These are phyloP conservation scores for Aphrophora alni DNA, from an alignment of 2,888 invertebrate species.

Conservation along the genomic window DNA sequence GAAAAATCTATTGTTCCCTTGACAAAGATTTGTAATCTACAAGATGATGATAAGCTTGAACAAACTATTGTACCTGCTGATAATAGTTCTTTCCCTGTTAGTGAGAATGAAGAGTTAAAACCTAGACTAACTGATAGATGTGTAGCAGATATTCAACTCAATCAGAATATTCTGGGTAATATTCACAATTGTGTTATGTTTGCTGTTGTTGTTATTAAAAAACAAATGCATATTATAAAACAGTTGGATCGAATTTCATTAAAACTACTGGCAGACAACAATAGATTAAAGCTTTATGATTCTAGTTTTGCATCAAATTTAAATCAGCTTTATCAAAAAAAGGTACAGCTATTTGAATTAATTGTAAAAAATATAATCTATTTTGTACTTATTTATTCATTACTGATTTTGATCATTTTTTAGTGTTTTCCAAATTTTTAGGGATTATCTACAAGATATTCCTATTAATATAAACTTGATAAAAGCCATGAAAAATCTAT, in stretches of 20 bases:
- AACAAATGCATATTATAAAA: slow-evolving; percentile 24
- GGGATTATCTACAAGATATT: too few species aligned
- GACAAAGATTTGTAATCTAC: neutral
- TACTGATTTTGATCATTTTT: too few species aligned
- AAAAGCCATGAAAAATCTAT: too few species aligned
- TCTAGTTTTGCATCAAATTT: slow-evolving; percentile 9
- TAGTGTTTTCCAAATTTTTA: too few species aligned
- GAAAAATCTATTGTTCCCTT: neutral
- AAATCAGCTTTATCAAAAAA: neutral
- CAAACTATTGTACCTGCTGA: neutral
- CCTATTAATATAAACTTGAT: too few species aligned
- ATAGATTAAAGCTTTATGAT: slow-evolving; percentile 16
- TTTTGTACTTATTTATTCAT: too few species aligned
- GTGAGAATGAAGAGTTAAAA: neutral
- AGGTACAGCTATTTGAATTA: slow-evolving; percentile 20
- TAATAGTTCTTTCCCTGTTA: too few species aligned
- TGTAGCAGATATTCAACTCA: neutral
- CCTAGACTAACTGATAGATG: too few species aligned
- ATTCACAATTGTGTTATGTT: slow-evolving; percentile 37
- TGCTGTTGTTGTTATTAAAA: slow-evolving; percentile 25
- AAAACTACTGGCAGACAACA: slow-evolving; percentile 28
- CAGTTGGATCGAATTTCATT: slow-evolving; percentile 27
- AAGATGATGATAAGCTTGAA: neutral
- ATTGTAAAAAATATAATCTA: too few species aligned
- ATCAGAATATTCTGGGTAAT: slow-evolving; percentile 1